Evolutionary conservation across 2,888 invertebrate genomes (phyloP).

Genomic region (Tillus elongatus): DNA sequence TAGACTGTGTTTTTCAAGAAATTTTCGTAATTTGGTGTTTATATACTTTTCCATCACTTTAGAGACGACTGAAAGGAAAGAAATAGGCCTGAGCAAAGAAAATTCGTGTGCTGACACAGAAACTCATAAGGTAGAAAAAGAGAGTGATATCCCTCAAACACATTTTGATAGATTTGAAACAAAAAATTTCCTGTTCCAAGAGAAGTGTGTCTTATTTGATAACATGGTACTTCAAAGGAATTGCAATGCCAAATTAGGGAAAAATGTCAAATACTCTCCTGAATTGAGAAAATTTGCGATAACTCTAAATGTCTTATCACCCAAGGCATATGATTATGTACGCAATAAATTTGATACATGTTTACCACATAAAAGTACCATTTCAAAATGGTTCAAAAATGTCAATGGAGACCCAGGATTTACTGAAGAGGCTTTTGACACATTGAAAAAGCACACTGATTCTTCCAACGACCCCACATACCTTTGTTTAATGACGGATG

Average conservation of each 20-base stretch:
- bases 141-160: constrained; percentile 10
- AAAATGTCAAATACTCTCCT: constrained; percentile 14
- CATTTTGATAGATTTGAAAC: constrained; percentile 8
- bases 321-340: constrained; percentile 8
- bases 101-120: constrained; percentile 9
- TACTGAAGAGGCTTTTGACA: constrained; percentile 20
- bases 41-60: no score
- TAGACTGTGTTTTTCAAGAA: no score
- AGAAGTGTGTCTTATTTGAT: constrained; percentile 9
- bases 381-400: constrained; percentile 19
- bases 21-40: no score
- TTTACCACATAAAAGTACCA: constrained; percentile 18
- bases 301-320: constrained; percentile 20
- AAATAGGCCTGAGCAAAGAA: constrained; percentile 1
- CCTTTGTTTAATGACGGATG: constrained; percentile 26
- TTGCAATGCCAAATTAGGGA: constrained; percentile 6
- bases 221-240: constrained; percentile 10
- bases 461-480: constrained; percentile 9
- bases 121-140: constrained; percentile 10
- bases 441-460: constrained; percentile 16
- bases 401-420: constrained; percentile 22
- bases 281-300: constrained; percentile 18
- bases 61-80: no score
- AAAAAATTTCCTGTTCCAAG: constrained; percentile 7
- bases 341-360: constrained; percentile 12